Conservation (phyloP, 2,888 invertebrate genomes). For the Dorcus parallelipipedus region DNA sequence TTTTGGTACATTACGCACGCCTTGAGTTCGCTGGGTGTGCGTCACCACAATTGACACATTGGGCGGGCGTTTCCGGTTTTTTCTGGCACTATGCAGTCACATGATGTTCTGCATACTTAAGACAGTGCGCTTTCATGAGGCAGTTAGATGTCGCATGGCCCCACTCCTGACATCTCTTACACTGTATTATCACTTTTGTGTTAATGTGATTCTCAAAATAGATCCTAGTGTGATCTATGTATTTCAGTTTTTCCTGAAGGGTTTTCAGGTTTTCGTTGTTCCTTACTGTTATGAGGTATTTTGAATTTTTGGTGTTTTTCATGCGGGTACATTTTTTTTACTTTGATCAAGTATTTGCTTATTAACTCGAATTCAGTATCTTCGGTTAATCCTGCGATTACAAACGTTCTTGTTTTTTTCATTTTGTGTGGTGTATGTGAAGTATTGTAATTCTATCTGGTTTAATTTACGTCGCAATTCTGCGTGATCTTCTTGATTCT, state of each 20-base stretch:
- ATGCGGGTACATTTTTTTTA: neutral
- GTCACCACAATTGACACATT: constrained; percentile 3
- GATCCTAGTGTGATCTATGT: neutral
- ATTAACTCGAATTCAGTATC: neutral
- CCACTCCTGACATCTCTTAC: constrained; percentile 17
- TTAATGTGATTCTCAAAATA: neutral
- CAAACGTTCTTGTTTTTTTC: neutral
- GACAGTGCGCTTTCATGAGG: neutral
- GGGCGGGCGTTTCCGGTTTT: neutral
- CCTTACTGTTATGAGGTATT: neutral
- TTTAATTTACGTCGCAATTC: too few species aligned
- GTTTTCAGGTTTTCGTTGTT: neutral
- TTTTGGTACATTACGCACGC: constrained; percentile 1
- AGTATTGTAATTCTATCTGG: neutral
- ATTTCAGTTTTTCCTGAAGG: neutral
- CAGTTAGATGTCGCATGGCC: constrained; percentile 14
- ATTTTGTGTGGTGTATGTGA: too few species aligned
- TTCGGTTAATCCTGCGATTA: constrained; percentile 1
- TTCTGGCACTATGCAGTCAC: constrained; percentile 5
- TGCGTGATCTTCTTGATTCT: too few species aligned
- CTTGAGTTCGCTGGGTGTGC: constrained; percentile 2
- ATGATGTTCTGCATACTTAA: constrained; percentile 11
- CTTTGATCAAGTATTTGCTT: neutral
- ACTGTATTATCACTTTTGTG: constrained; percentile 2
- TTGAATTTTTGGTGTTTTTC: neutral